Evolutionary conservation across 2,113 vertebrate genomes (phyloP), one percentile per base, ranked within the genome.

Genomic region (Hiodon alosoides): DNA sequence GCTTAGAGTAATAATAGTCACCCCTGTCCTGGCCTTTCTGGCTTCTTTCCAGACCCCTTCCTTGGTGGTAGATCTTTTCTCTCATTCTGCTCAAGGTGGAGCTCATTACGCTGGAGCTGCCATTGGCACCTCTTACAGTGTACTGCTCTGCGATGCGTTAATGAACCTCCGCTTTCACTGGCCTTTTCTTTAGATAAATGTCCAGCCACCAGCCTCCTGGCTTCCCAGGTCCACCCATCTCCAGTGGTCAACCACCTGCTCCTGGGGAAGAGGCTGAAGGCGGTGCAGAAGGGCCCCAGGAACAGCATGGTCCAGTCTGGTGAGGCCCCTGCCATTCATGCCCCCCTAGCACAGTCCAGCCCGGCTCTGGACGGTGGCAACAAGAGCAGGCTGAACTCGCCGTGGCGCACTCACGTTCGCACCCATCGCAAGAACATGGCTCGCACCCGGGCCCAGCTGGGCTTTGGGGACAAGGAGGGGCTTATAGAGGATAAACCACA

Each of bases 201-300:
- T 65, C 94, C 95, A 0, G 91, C 93, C 81, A 97, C 94, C 74
- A 95, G 88, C 72, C 87, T 98, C 75, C 89, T 98, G 67, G 90
- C 96, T 1, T 97, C 96, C 81, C 96, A 98, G 84, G 92, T 97
- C 77, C 95, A 94, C 80, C 89, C 93, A 10, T 94, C 93, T 70
- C 88, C 96, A 0, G 95, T 96, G 61, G 95, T 98, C 82, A 99
- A 99, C 83, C 97, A 99, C 86, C 95, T 99, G 75, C 93, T 99
- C 11, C 86, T 99, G 85, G 95, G 95, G n/a, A 94, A 93, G 80
- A 96, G 91, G 84, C 91, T 93, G 76, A 91, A 88, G 68, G 59
- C 85, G 55, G 85, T 82, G 6, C 90, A 91, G 79, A 85, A 83
- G 55, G 83, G 89, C 64, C 76, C 89, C 74, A 92, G 88, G 83